Percentiles rank a stretch among this genome's conserved stretches.
Evolutionary conservation across 2,113 vertebrate species (phyloP).

Genomic region (Pristiophorus japonicus): DNA sequence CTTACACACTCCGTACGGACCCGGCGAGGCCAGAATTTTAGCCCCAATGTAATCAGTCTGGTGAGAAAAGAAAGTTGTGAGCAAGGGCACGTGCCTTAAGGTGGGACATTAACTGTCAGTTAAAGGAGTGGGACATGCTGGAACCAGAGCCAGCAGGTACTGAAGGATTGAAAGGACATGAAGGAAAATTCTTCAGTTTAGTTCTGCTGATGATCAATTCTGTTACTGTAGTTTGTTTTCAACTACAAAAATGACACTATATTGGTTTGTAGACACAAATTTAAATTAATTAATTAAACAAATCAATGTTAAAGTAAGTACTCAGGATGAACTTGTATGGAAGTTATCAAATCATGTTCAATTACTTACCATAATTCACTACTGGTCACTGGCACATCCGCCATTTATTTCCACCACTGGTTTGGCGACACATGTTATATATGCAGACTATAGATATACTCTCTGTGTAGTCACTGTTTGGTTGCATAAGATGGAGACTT

Average conservation of each 20-base stretch:
- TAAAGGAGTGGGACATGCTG: neutral
- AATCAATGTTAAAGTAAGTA: neutral
- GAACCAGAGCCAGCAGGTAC: neutral
- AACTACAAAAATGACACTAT: neutral
- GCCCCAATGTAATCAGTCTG: neutral
- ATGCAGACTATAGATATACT: no score
- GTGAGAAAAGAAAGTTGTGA: neutral
- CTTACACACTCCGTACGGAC: no score
- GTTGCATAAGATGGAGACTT: no score
- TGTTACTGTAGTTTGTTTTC: neutral
- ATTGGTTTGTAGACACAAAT: neutral
- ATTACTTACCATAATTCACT: neutral
- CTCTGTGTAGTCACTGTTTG: no score
- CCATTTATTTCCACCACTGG: neutral
- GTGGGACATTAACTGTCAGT: neutral
- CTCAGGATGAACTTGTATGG: neutral
- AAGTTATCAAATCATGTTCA: neutral
- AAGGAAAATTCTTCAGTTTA: neutral
- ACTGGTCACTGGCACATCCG: neutral
- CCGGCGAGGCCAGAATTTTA: no score
- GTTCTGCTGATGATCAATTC: neutral
- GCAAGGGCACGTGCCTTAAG: neutral
- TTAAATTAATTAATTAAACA: neutral
- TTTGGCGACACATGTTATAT: no score
- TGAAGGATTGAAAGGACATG: neutral